Base-by-base conservation (phyloP, 1,140 invertebrate species). In the Chelonus insularis region DNA sequence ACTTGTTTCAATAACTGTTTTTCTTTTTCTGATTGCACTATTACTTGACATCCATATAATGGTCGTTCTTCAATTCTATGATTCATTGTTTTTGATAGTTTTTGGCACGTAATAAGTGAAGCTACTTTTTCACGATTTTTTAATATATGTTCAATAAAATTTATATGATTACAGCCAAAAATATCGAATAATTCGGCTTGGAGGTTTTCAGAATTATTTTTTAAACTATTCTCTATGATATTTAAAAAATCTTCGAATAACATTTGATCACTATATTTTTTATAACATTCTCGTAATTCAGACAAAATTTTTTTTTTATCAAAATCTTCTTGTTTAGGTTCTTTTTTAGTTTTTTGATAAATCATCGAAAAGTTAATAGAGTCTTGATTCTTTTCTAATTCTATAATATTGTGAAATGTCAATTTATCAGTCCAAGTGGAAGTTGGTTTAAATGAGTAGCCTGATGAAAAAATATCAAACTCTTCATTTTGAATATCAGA, bases 161-260 rank as follows among this genome's bases (percentile, higher is more conserved):
- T 91, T 76, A 97, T 91, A 67, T 92, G 83, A 68, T 96, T 92
- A 80, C 90, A 95, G 4, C 95, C 93, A 56, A 92, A 82, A 14
- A 96, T 77, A 67, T 97, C 94, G 80, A 96, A 91, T 5, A 98
- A 77, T 76, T 95, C 92, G 81, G 90, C 92, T 73, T 96, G 91
- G 58, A 95, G 76, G 72, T 91, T 90, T 69, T 91, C 88, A 72
- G 88, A 86, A 36, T 82, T 84, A 68, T 84, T 84, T 41, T 84
- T 82, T 1, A 90, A 87, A 60, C 86, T 84, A 3, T 82, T 80
- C 2, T 87, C 77, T 3, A 93, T 80, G 1, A 84, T 83, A 36
- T 83, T 81, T 4, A 84, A 68, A 50, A 92, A 84, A 52, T 90
- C 84, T 2, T 84, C 81, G 68, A 79, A 82, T 5, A 82, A 78